Base-by-base conservation (phyloP, 2,113 vertebrate species). In the Megaptera novaeangliae region DNA sequence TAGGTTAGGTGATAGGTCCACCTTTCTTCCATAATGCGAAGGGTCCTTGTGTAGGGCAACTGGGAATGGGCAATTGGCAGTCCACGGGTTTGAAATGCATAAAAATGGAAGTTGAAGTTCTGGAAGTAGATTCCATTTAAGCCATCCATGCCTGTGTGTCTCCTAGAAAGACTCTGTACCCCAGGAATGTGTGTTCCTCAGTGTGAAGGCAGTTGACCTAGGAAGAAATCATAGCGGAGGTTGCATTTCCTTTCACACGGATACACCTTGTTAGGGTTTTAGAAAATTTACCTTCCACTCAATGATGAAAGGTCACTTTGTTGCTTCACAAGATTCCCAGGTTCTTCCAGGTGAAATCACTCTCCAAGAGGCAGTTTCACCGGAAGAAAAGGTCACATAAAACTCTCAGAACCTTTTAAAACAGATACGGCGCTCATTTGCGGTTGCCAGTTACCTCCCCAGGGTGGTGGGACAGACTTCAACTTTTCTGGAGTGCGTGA, bases 401-500 rank as follows among this genome's bases (percentile, higher is more conserved):
- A 57, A 63, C 18, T 31, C 52, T 55, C 11, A 21, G 64, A 72
- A 6, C 25, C 21, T 44, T 88, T 63, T 17, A n/a, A 63, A 83
- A 84, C 1, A 44, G 59, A 78, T 18, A 5, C 0, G 6, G 10
- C 11, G 41, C 9, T 74, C 55, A 0, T 15, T 27, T 31, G 69
- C 6, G 25, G 41, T 31, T 18, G 80, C 41, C n/a, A 5, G 36
- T 39, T 52, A 2, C 11, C 25, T 69, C 25, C 17, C 5, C 0
- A 14, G 7, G 41, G 34, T 6, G 3, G 27, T n/a, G 21, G 55
- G 66, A 66, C 9, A n/a, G 41, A 9, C 3, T 39, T 34, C 3
- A 23, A 8, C 34, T 59, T 52, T 41, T 27, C 21, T 55, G 20
- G 49, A 21, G 21, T 20, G 68, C 7, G 23, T n/a, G 34, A 31